Evolutionary conservation across 2,797 vertebrate genomes (phyloP).

Genomic region (Lepus townsendii): DNA sequence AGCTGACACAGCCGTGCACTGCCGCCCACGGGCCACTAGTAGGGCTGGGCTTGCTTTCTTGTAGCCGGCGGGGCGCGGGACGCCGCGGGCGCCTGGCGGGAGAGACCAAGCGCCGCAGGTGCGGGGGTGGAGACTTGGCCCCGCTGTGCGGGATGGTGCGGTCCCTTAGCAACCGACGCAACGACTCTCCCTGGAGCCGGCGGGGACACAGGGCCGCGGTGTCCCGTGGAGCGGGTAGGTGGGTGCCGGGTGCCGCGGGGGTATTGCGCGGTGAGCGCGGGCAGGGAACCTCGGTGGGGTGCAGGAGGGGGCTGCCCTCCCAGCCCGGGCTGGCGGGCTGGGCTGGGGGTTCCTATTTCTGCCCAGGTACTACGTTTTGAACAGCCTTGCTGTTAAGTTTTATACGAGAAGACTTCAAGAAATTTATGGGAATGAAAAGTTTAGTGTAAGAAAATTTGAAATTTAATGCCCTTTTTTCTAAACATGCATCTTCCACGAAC

Average conservation of each 20-base stretch:
- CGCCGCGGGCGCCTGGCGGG: fast-evolving
- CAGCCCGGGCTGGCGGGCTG: background rate
- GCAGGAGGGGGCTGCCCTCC: background rate
- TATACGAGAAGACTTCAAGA: too few species aligned
- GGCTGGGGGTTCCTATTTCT: too few species aligned
- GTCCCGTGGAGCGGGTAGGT: constrained; percentile 36
- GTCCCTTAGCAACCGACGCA: constrained; percentile 72
- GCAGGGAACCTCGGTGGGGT: background rate
- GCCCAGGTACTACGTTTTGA: background rate
- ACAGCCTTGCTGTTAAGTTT: background rate
- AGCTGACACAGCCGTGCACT: background rate
- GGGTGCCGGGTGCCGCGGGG: background rate
- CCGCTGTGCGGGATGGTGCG: background rate
- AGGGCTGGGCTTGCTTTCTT: too few species aligned
- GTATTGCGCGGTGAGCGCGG: background rate
- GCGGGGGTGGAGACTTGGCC: background rate
- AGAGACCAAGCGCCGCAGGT: background rate
- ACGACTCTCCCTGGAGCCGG: constrained; percentile 66
- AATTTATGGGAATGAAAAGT: too few species aligned
- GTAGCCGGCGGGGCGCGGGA: fast-evolving
- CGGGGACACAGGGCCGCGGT: fast-evolving
- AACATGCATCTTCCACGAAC: too few species aligned
- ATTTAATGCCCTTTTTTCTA: too few species aligned
- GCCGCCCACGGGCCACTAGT: too few species aligned
- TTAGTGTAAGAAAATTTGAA: too few species aligned